Base-by-base conservation (phyloP, 2,113 vertebrate species). In the Brachionichthys hirsutus region DNA sequence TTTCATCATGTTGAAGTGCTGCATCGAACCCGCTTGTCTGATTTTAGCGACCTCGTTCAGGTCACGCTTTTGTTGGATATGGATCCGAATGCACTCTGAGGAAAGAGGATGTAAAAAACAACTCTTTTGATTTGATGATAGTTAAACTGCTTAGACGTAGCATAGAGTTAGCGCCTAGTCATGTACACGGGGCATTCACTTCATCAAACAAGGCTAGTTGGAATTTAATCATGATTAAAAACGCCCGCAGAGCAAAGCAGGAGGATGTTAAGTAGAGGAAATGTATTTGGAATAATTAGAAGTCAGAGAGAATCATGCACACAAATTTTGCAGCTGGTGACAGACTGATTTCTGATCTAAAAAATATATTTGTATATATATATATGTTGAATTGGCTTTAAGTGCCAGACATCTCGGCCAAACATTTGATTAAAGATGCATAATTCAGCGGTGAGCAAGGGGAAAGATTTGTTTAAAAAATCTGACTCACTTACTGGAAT, bases 391-490 rank as follows among this genome's bases (percentile, higher is more conserved):
- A 63, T 36, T 72, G 75, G 67, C 69, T 61, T 70, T 40, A n/a
- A 41, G 35, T 34, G 19, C 45, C 0, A 16, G 64, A 22, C 19
- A 4, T 53, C 30, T 60, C 16, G 5, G 71, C 67, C 73, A 65
- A 62, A 64, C 52, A 52, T 54, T 53, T 74, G 41, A 81, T 71
- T 54, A 75, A 77, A 70, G 48, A 68, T 75, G 68, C 30, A 73
- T 49, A 72, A 77, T 70, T 77, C 62, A 49, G 51, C 19, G 47
- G 60, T 75, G 62, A 83, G 69, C 22, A 4, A 7, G 15, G 13
- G 54, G 54, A 53, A 44, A 62, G 38, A 18, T 36, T 68, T 44
- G 63, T 70, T 67, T 68, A 20, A 76, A 74, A 54, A 71, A 68
- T 72, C n/a, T 54, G 65, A 70, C 57, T 62, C 34, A 67, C 57